Conservation (phyloP, 2,113 vertebrate genomes). For the Vulpes lagopus region DNA sequence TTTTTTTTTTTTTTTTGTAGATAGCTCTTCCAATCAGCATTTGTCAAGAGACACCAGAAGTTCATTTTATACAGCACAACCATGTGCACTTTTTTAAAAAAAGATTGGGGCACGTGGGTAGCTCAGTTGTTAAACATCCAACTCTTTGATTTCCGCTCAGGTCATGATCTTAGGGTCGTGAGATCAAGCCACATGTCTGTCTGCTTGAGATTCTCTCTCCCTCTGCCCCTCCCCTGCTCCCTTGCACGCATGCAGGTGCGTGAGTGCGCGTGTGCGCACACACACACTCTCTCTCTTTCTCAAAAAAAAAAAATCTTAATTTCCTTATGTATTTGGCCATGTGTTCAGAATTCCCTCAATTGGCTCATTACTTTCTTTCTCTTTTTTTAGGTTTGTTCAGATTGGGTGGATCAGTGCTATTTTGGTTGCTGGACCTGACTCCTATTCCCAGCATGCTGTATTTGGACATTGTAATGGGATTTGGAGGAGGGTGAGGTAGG, state of each 20-base stretch:
- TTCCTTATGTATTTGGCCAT: background rate
- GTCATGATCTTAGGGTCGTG: background rate
- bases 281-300: background rate
- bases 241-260: background rate
- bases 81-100: background rate
- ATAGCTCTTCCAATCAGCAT: background rate
- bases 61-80: constrained; percentile 31
- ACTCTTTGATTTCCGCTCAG: background rate
- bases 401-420: background rate
- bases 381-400: background rate
- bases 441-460: background rate
- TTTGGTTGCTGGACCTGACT: background rate
- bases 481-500: background rate
- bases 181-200: background rate
- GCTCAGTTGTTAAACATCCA: background rate
- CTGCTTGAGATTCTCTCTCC: background rate
- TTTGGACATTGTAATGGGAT: constrained; percentile 3
- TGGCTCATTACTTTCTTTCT: background rate
- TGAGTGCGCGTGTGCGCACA: background rate
- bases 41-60: background rate
- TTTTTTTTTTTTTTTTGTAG: background rate
- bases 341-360: background rate
- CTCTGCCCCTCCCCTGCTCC: background rate
- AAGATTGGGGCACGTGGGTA: background rate
- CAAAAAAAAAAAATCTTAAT: background rate